These are phyloP conservation scores for Athalia cordata DNA, from an alignment of 2,888 invertebrate species.

Conservation along the genomic window DNA sequence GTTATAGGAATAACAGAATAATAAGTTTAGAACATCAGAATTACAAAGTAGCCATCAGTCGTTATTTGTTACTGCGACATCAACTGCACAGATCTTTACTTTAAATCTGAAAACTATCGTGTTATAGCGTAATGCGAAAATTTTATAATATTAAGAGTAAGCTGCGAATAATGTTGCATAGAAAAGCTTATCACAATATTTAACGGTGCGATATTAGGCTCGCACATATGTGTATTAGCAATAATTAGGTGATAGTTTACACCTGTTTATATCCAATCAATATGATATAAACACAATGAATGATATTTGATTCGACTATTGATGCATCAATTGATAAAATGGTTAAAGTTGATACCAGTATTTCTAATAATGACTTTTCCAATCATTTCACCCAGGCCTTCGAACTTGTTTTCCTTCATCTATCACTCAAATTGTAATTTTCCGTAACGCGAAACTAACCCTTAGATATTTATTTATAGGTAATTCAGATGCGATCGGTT, in stretches of 20 bases:
- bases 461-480: too few relatives aligned
- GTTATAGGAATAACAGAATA: constrained; percentile 30
- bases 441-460: too few relatives aligned
- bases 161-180: constrained; percentile 2
- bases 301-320: background rate
- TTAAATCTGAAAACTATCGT: constrained; percentile 51
- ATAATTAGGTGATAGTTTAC: constrained; percentile 19
- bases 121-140: constrained; percentile 17
- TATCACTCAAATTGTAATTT: too few relatives aligned
- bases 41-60: constrained; percentile 65
- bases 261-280: constrained; percentile 2
- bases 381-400: too few relatives aligned
- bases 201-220: constrained; percentile 1
- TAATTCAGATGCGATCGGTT: too few relatives aligned
- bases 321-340: background rate
- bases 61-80: constrained; percentile 53
- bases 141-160: constrained; percentile 31
- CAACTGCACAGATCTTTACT: constrained; percentile 58
- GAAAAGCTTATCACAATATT: constrained; percentile 30
- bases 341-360: too few relatives aligned
- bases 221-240: constrained; percentile 2
- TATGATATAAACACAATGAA: background rate
- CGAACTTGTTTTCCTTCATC: too few relatives aligned
- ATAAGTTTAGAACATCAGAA: constrained; percentile 53
- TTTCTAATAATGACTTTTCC: too few relatives aligned